phyloP scores from a whole-genome alignment of 2,113 vertebrate genomes.

The Kobus ellipsiprymnus region DNA sequence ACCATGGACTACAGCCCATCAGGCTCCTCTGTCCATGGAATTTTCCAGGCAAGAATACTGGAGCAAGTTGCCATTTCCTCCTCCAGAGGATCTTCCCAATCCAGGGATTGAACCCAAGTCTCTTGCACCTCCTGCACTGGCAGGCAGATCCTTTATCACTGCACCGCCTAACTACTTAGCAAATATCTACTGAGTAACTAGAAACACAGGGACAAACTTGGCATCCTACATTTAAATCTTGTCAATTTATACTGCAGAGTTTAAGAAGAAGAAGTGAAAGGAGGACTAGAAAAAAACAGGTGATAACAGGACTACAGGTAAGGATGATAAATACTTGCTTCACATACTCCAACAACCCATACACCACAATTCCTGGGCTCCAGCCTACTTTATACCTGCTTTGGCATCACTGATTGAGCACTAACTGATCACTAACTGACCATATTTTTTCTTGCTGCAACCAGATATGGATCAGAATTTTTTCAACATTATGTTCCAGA shows the following conservation, averaged over 20 bases:
- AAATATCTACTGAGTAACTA: background rate
- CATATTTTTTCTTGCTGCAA: background rate
- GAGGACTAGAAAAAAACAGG: background rate
- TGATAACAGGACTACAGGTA: background rate
- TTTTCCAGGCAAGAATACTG: background rate
- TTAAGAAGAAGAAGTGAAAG: background rate
- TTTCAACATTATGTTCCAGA: background rate
- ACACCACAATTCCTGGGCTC: background rate
- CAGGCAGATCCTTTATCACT: background rate
- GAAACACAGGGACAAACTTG: background rate
- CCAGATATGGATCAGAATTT: background rate
- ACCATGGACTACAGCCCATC: background rate
- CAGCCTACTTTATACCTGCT: background rate
- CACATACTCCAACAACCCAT: background rate
- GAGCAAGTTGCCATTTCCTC: background rate
- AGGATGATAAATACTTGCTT: background rate
- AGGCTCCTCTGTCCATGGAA: background rate
- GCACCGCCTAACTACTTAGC: background rate
- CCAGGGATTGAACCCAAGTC: background rate
- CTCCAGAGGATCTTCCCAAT: background rate
- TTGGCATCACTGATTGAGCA: background rate
- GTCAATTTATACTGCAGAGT: background rate
- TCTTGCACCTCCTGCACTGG: background rate
- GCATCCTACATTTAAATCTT: background rate
- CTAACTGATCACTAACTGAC: background rate